Conservation (phyloP, 2,113 vertebrate genomes). For the Mystacornis crossleyi region DNA sequence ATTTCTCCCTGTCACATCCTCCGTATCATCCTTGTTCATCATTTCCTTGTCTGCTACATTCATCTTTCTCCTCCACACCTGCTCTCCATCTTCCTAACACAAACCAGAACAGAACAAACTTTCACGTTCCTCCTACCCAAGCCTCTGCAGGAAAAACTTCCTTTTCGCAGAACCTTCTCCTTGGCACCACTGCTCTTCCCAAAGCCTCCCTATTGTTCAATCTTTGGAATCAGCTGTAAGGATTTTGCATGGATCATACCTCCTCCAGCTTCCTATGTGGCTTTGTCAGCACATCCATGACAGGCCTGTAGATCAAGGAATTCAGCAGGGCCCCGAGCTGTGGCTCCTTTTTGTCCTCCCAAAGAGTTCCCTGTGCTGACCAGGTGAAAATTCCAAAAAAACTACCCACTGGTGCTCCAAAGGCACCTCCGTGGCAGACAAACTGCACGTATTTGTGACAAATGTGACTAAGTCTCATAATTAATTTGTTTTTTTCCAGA, state of each 20-base stretch:
- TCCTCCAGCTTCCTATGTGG: neutral
- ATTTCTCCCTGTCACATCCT: neutral
- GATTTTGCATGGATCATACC: neutral
- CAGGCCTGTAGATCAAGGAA: neutral
- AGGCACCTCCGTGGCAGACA: neutral
- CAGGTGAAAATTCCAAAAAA: neutral
- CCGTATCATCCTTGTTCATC: neutral
- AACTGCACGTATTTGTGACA: fast-evolving
- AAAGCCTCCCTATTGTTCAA: neutral
- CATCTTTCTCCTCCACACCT: neutral
- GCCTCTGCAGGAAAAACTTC: neutral
- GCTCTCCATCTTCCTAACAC: neutral
- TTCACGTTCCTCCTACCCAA: neutral
- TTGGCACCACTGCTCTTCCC: neutral
- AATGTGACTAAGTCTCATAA: neutral
- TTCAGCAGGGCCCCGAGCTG: neutral
- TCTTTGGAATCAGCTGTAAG: neutral
- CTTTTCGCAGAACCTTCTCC: neutral
- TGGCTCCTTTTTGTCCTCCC: neutral
- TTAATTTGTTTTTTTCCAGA: neutral
- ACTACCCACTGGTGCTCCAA: neutral
- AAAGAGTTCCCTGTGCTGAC: neutral
- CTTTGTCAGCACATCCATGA: fast-evolving
- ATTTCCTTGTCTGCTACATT: neutral
- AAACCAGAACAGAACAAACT: neutral